Evolutionary conservation across 2,113 vertebrate genomes (phyloP).

Genomic region (Todiramphus chloris): DNA sequence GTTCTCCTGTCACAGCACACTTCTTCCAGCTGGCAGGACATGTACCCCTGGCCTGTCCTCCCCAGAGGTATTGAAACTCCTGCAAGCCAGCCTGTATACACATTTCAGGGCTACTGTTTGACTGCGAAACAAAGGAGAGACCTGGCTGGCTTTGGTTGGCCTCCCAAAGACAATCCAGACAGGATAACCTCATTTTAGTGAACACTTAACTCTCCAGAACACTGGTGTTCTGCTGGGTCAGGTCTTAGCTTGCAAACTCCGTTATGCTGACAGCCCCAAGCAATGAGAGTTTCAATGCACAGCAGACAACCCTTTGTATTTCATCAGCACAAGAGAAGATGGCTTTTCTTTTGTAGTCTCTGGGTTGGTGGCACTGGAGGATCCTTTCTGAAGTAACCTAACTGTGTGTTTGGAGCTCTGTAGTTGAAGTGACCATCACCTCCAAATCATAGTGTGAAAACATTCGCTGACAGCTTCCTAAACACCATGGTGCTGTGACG

Average conservation of each 20-base stretch:
- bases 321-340: not conserved
- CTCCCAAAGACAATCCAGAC: not conserved
- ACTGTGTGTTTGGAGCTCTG: not conserved
- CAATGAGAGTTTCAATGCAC: not conserved
- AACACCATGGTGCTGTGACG: not conserved
- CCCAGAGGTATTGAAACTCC: not conserved
- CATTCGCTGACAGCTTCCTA: not conserved
- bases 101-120: not conserved
- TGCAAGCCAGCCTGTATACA: not conserved
- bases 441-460: not conserved
- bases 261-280: not conserved
- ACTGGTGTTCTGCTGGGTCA: not conserved
- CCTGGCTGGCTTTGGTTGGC: not conserved
- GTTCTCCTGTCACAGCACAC: not conserved
- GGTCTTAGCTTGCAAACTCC: not conserved
- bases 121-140: not conserved
- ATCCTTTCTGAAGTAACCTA: not conserved
- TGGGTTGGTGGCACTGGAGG: not conserved
- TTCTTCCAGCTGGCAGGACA: not conserved
- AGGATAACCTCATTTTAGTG: not conserved
- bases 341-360: not conserved
- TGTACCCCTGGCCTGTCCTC: not conserved
- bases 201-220: not conserved
- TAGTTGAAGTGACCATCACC: not conserved
- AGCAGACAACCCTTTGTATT: not conserved